phyloP scores from a whole-genome alignment of 1,140 invertebrate species.

The Caenorhabditis elegans region WBcel235 BX284606.5:5520001-5520500 shows the following conservation, averaged over 20 bases:
- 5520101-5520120: not conserved
- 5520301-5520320: constrained; percentile 45
- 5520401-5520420: constrained; percentile 80
- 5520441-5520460: constrained; percentile 77
- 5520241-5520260: constrained; percentile 24
- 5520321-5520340: constrained; percentile 17
- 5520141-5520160: not conserved
- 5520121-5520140: not conserved
- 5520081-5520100: not conserved
- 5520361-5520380: constrained; percentile 85
- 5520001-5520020: not conserved
- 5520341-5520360: constrained; percentile 68
- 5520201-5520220: not conserved
- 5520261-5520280: constrained; percentile 36
- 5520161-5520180: not conserved
- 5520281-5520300: constrained; percentile 39
- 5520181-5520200: not conserved
- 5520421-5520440: constrained; percentile 72
- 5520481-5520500: no score
- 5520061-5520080: not conserved
- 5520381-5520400: constrained; percentile 78
- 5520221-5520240: not conserved
- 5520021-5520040: constrained; percentile 4
- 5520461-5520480: constrained; percentile 74
- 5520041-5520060: not conserved